Evolutionary conservation across 2,888 invertebrate species (phyloP), one percentile per base, ranked within the genome.

Genomic region (Sipha maydis): DNA sequence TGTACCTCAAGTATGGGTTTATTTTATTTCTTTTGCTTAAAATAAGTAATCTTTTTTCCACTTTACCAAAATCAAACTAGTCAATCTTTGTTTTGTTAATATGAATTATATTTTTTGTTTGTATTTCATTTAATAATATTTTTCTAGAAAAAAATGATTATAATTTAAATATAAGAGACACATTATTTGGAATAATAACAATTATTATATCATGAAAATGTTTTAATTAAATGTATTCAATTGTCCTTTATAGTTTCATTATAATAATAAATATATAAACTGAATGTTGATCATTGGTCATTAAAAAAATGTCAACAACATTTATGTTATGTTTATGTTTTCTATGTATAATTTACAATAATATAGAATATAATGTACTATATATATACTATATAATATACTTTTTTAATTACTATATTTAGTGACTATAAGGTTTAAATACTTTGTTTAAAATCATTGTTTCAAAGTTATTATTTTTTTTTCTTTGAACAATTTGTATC

Each of bases 11-110:
- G 79, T 67, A 34, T 48, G 48, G 73, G 48, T 56, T n/a, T 77
- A 8, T 38, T 86, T 84, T 85, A 11, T 61, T 69, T 86, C 7
- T 75, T 86, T 86, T 73, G 71, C 80, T 82, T 82, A 76, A 48
- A 25, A 41, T 48, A 80, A 86, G 56, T 80, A 5, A 73, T 80
- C 75, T 88, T 41, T 86, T 88, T 88, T 88, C 67, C 48, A 76
- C 82, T 82, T 75, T 88, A 88, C 88, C 82, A 75, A 88, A 86
- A 88, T 88, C 61, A 88, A 88, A 88, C 88, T 88, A 88, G 88
- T 88, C 88, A 88, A 88, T 82, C 56, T 88, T 88, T 82, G 82
- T 88, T 88, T 88, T 88, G 82, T 88, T 88, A 61, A 41, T 82
- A 88, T 88, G 78, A 85, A 85, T 69, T 88, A 75, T 61, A 88